Conservation (phyloP, 2,797 vertebrate species). For the Cetoscarus ocellatus region DNA sequence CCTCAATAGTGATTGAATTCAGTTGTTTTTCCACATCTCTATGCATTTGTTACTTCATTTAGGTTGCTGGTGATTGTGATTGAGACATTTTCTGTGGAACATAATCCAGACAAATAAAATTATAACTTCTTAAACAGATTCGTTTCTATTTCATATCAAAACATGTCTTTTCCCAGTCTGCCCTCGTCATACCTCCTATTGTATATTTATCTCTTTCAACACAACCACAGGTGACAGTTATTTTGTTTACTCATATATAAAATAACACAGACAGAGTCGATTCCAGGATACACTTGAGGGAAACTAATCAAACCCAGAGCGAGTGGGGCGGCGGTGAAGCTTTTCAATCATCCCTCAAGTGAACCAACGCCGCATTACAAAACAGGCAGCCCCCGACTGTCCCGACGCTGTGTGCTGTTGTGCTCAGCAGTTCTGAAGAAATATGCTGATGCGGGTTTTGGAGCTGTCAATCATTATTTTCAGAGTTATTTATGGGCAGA, state of each 20-base stretch:
- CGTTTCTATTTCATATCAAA: background rate
- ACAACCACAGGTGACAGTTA: constrained; percentile 19
- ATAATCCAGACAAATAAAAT: background rate
- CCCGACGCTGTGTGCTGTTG: background rate
- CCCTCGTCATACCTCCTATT: background rate
- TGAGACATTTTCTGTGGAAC: background rate
- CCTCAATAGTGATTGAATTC: no score
- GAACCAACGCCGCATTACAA: constrained; percentile 23
- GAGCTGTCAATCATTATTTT: constrained; percentile 52
- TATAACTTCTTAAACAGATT: background rate
- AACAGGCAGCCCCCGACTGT: constrained; percentile 3
- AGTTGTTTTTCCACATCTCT: no score
- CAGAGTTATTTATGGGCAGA: constrained; percentile 22
- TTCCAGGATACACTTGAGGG: constrained; percentile 28
- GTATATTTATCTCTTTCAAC: constrained; percentile 33
- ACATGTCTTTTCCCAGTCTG: background rate
- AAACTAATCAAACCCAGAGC: constrained; percentile 53
- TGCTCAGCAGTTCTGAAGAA: constrained; percentile 59
- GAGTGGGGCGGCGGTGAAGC: constrained; percentile 7
- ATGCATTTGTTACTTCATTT: no score
- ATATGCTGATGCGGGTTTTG: constrained; percentile 53
- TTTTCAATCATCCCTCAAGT: constrained; percentile 60
- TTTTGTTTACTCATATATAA: constrained; percentile 53
- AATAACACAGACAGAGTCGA: constrained; percentile 37
- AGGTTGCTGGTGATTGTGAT: no score